Conservation (phyloP, 2,113 vertebrate species). For the Xiphophorus maculatus region DNA sequence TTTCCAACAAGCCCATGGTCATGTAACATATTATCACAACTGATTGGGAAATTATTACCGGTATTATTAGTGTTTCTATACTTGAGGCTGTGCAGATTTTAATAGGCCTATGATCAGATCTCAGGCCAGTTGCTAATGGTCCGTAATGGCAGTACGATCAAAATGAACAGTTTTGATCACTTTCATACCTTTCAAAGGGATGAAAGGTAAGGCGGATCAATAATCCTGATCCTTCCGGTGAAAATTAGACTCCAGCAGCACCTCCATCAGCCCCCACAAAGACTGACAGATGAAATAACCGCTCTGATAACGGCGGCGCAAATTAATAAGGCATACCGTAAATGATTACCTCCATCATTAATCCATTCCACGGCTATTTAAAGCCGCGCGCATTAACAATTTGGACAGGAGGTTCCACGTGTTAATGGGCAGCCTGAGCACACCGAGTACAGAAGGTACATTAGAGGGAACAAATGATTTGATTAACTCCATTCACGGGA, state of each 20-base stretch:
- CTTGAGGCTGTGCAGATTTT: not conserved
- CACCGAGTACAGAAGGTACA: slow-evolving; percentile 32
- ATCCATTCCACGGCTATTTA: slow-evolving; percentile 73
- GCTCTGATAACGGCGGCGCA: slow-evolving; percentile 64
- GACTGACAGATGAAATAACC: slow-evolving; percentile 69
- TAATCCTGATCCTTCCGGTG: slow-evolving; percentile 42
- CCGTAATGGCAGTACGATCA: slow-evolving; percentile 27
- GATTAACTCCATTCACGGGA: slow-evolving; percentile 64
- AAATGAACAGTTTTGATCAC: slow-evolving; percentile 25
- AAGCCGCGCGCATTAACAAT: slow-evolving; percentile 67
- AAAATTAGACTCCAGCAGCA: slow-evolving; percentile 36
- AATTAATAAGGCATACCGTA: slow-evolving; percentile 75
- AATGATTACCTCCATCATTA: slow-evolving; percentile 76
- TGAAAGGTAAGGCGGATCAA: slow-evolving; percentile 51
- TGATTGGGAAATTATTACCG: too few species aligned
- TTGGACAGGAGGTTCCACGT: slow-evolving; percentile 70
- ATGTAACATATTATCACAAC: too few species aligned
- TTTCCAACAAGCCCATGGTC: too few species aligned
- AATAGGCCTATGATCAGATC: not conserved
- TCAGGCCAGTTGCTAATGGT: slow-evolving; percentile 26
- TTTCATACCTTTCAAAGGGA: too few species aligned
- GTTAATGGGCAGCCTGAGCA: slow-evolving; percentile 63
- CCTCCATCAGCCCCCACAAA: slow-evolving; percentile 20
- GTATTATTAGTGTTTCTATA: not conserved
- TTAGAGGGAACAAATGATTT: slow-evolving; percentile 55